A percentile compares a stretch with the other conserved stretches of the same genome.
Evolutionary conservation across 2,113 vertebrate species (phyloP).

Genomic region (Glaucidium brasilianum): DNA sequence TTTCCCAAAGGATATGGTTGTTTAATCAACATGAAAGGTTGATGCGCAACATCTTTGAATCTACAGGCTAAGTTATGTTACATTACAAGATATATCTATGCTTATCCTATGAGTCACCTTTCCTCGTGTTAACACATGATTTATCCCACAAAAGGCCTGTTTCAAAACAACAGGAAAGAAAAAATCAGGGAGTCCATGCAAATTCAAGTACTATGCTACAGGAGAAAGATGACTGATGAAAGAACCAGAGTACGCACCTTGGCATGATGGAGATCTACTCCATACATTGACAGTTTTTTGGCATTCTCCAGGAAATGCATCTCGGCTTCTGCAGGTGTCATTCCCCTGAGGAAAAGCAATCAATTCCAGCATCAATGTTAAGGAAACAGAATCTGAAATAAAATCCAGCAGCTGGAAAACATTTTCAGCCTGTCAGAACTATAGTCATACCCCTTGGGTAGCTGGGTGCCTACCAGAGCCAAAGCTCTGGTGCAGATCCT

Average conservation of each 20-base stretch:
- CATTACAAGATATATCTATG: not conserved
- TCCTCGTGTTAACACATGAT: not conserved
- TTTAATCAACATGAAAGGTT: not conserved
- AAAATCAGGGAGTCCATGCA: not conserved
- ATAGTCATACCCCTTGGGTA: not conserved
- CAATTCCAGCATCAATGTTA: not conserved
- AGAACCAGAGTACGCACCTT: constrained; percentile 78
- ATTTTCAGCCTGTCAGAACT: not conserved
- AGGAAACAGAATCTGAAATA: not conserved
- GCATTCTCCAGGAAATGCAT: constrained; percentile 97
- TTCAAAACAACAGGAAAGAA: not conserved
- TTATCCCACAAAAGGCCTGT: not conserved
- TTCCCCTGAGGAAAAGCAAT: constrained; percentile 80
- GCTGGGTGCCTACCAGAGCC: not conserved
- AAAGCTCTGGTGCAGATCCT: not conserved
- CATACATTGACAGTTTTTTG: constrained; percentile 98
- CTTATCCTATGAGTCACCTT: not conserved
- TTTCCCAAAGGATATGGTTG: not conserved
- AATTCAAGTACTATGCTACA: not conserved
- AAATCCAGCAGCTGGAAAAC: not conserved
- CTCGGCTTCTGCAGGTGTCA: constrained; percentile 96
- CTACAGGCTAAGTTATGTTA: not conserved
- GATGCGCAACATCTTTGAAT: not conserved
- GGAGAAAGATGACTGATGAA: not conserved
- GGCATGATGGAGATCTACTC: constrained; percentile 96